Base-by-base conservation (phyloP, 2,888 invertebrate genomes). In the Drosophila tanythrix region DNA sequence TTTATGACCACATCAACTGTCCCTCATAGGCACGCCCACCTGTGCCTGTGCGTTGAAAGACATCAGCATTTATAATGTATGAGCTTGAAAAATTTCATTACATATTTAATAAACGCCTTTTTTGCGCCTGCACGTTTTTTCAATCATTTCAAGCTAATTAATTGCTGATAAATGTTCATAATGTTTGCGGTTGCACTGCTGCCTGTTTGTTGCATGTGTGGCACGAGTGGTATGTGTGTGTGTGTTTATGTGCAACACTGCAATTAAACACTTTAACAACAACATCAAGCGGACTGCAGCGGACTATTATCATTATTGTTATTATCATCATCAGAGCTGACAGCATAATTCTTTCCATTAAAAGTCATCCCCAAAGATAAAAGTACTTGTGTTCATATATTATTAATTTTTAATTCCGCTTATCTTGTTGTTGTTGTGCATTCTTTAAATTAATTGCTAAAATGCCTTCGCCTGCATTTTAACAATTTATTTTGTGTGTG, bases 401-500 rank as follows among this genome's bases (percentile, higher is more conserved):
- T 81, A 63, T 79, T 69, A 50, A 76, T 56, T 66, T 69, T 69
- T 67, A 52, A 74, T 70, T 52, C 38, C 31, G 18, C 36, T 61
- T 33, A 33, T 57, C 57, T 29, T 58, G 31, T 40, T 53, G 31
- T 53, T 57, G 38, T 21, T 40, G 55, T 55, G 29, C 35, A 25
- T 59, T 68, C 53, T 58, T 68, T 67, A 27, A 70, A 74, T 70
- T 70, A 76, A 76, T 76, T 65, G 68, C 64, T 43, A 57, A 64
- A 75, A 63, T 53, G 48, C 62, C 60, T 58, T 67, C 50, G 46
- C 70, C 51, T 58, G 66, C 35, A 48, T 65, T 73, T 57, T 63
- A 69, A 50, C 79, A 84, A 88, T 85, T 87, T 79, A 84, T 84
- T 81, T 76, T 61, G 50, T 38, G 65, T 4, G 25, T 25, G 36